Base-by-base conservation (phyloP, 2,113 vertebrate species). In the Tupaia tana region DNA sequence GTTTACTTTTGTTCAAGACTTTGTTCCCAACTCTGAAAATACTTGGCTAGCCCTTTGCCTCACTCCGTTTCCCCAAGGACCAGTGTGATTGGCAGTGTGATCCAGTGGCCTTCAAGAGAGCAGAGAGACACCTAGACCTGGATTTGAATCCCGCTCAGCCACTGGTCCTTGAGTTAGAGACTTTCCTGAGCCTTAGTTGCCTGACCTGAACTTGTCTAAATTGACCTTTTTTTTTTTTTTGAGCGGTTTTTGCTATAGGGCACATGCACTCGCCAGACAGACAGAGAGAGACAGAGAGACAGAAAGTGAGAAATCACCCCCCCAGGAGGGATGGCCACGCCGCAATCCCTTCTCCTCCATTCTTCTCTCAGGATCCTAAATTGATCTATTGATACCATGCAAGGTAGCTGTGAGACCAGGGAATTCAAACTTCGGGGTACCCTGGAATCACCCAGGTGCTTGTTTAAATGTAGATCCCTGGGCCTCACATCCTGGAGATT, bases 11-110 rank as follows among this genome's bases (percentile, higher is more conserved):
- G n/a, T 56, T 52, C 22, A 27, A 75, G 78, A 93, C 88, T 69
- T 92, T 83, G 83, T 83, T 83, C 69, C 94, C 25, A 63, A 43
- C 58, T 84, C 73, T 82, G 73, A 87, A 91, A 94, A 89, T 34
- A 86, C 75, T 63, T 74, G 31, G 43, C 3, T 10, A 66, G n/a
- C 31, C 59, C 58, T 85, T 75, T 54, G 25, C 71, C 73, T 84
- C 74, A 70, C n/a, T n/a, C 59, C 13, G 14, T 75, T 86, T 54
- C 66, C 74, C 54, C 18, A 52, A 52, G 77, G 52, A 58, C 70
- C 52, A 27, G 24, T 69, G 69, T 13, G 61, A 34, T 43, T 81
- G 73, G 78, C 63, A 54, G n/a, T 61, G 64, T 58, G 79, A 56
- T 70, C 67, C 70, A 5, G 29, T 2, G 25, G 69, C 61, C 87